Percentiles rank a stretch among this genome's conserved stretches.
Conservation (phyloP, 2,888 invertebrate genomes). For the Oxystoma pomonae region DNA sequence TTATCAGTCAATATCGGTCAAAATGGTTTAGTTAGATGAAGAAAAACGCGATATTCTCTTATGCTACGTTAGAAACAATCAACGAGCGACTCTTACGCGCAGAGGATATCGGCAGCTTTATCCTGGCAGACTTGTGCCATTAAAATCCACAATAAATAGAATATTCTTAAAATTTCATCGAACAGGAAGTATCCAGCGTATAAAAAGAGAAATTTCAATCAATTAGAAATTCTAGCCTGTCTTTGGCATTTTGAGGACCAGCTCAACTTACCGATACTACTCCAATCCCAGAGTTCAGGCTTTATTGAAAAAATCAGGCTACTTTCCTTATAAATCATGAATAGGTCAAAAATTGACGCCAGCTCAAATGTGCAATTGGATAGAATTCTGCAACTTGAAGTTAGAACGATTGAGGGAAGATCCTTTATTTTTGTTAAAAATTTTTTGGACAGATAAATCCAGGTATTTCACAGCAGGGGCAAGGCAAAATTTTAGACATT, state of each 20-base stretch:
- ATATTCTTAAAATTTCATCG: background rate
- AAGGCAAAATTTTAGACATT: background rate
- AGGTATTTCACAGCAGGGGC: background rate
- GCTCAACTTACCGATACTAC: no score
- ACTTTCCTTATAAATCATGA: no score
- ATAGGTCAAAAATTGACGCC: background rate
- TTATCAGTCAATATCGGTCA: no score
- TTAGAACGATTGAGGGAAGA: background rate
- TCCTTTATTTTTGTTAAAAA: no score
- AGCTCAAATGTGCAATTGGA: background rate
- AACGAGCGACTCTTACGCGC: no score
- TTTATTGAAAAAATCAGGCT: no score
- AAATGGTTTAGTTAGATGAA: no score
- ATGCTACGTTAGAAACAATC: no score
- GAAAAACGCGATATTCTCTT: no score
- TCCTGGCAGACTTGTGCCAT: no score
- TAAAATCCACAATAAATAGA: background rate
- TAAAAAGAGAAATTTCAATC: background rate
- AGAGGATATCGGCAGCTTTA: no score
- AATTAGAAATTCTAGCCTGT: background rate
- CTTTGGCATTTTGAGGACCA: background rate
- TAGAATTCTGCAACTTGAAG: background rate
- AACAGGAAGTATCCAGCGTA: background rate
- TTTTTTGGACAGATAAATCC: background rate
- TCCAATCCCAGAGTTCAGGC: no score